Conservation (phyloP, 2,113 vertebrate species). For the Peromyscus maniculatus region DNA sequence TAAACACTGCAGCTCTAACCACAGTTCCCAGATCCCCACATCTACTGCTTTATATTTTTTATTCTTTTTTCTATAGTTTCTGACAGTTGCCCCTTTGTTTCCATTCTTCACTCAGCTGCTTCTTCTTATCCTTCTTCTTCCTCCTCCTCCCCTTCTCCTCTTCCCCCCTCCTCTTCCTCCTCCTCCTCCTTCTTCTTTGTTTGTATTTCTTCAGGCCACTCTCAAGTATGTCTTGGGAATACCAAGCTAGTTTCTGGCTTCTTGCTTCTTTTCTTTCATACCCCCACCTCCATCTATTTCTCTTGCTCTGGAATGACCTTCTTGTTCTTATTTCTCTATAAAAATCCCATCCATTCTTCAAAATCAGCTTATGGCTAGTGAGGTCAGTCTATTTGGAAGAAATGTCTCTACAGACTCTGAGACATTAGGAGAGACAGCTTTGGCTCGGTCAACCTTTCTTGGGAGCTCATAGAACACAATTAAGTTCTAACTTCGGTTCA, state of each 20-base stretch:
- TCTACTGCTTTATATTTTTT: not conserved
- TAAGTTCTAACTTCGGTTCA: slow-evolving; percentile 35
- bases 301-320: slow-evolving; percentile 31
- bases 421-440: slow-evolving; percentile 25
- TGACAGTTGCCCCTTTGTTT: not conserved
- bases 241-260: not conserved
- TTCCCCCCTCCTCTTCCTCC: too few species aligned
- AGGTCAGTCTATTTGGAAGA: slow-evolving; percentile 52
- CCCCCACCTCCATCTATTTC: not conserved
- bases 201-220: not conserved
- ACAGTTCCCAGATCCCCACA: not conserved
- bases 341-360: slow-evolving; percentile 55
- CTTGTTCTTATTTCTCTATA: slow-evolving; percentile 42
- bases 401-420: slow-evolving; percentile 27
- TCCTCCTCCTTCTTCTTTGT: not conserved
- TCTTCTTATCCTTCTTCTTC: too few species aligned
- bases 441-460: slow-evolving; percentile 22
- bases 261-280: not conserved
- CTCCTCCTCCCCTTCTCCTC: too few species aligned
- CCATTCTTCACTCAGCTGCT: not conserved
- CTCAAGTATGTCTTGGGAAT: not conserved
- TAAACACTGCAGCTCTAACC: too few species aligned
- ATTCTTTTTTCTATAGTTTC: not conserved
- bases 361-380: slow-evolving; percentile 49
- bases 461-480: not conserved